phyloP scores from a whole-genome alignment of 1,140 invertebrate species.

The Cotesia chilonis region DNA sequence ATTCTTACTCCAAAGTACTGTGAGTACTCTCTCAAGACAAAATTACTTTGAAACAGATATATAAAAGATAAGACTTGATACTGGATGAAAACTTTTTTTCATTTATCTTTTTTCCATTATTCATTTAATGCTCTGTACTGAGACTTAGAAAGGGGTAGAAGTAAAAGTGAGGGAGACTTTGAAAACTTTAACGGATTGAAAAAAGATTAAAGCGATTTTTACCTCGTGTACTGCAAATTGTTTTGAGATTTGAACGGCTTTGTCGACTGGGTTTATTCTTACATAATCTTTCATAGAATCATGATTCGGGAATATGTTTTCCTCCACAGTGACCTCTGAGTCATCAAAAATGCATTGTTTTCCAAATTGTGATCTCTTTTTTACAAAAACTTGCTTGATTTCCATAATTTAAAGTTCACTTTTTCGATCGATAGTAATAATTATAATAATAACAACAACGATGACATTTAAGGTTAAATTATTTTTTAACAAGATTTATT shows the following conservation, averaged over 20 bases:
- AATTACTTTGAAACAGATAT: not conserved
- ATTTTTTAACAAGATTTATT: not conserved
- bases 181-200: not conserved
- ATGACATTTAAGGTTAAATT: not conserved
- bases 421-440: not conserved
- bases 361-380: slow-evolving; percentile 76
- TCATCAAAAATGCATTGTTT: slow-evolving; percentile 78
- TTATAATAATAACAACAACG: not conserved
- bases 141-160: no score
- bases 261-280: slow-evolving; percentile 71
- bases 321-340: slow-evolving; percentile 73
- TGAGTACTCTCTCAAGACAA: not conserved
- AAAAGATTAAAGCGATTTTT: slow-evolving; percentile 2
- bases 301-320: slow-evolving; percentile 76
- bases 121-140: not conserved
- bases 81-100: not conserved
- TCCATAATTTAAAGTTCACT: slow-evolving; percentile 61
- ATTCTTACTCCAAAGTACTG: slow-evolving; percentile 8
- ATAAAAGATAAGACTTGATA: slow-evolving; percentile 1
- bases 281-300: slow-evolving; percentile 75
- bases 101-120: slow-evolving; percentile 6
- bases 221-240: slow-evolving; percentile 74
- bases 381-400: slow-evolving; percentile 71
- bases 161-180: not conserved
- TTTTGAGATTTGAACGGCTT: slow-evolving; percentile 69